Evolutionary conservation across 2,113 vertebrate species (phyloP).

Genomic region (Nothocercus julius): DNA sequence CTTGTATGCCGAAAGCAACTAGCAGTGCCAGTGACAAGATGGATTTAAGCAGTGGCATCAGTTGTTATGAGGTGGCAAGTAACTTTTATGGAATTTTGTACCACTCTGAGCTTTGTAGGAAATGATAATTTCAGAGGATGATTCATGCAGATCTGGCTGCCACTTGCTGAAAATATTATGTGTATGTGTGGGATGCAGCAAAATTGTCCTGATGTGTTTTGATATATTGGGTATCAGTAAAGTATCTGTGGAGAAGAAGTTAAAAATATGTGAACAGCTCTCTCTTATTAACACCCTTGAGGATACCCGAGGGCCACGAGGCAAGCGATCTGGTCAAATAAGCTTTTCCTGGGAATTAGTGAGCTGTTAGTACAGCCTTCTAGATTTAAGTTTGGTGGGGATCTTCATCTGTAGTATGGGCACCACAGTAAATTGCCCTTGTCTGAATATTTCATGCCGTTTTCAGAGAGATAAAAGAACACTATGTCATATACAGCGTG

Average conservation of each 20-base stretch:
- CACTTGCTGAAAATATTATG: background rate
- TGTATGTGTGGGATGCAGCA: background rate
- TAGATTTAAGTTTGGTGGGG: background rate
- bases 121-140: slow-evolving; percentile 11
- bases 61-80: background rate
- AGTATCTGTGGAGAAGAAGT: background rate
- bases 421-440: background rate
- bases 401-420: background rate
- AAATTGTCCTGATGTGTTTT: background rate
- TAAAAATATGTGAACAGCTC: background rate
- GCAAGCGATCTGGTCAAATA: background rate
- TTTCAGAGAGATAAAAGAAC: background rate
- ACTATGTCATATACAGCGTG: background rate
- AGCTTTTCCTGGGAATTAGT: background rate
- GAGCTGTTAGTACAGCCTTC: background rate
- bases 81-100: background rate
- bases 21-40: background rate
- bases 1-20: background rate
- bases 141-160: background rate
- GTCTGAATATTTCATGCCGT: rapidly evolving
- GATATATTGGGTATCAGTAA: background rate
- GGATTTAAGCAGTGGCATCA: rapidly evolving
- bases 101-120: background rate
- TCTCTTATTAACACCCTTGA: background rate
- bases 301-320: background rate